Evolutionary conservation across 2,888 invertebrate genomes (phyloP), one percentile per base, ranked within the genome.

Genomic region (Pachydiplax longipennis): DNA sequence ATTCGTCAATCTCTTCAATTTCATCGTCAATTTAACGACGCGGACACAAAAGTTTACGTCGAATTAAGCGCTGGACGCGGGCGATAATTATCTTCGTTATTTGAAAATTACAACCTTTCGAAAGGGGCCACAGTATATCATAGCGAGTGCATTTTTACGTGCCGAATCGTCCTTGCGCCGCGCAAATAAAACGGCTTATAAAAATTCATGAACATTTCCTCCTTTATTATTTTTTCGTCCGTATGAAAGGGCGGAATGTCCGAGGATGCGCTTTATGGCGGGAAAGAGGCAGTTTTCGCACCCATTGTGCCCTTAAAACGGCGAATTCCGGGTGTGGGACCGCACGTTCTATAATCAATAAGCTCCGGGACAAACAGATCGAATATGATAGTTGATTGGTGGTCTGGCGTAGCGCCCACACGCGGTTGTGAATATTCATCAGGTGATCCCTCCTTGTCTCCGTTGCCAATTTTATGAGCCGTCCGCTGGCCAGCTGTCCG

Each of bases 301-400:
- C 65, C 61, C 37, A 61, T 87, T 87, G 87, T 61, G 10, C 87
- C 87, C 37, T n/a, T 35, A 65, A 87, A 40, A 61, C 61, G 87
- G 22, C 37, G 87, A 83, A 83, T 83, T 83, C 82, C 83, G 22
- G 58, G 35, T n/a, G 2, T 53, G 61, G 87, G 87, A 87, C 61
- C 87, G 22, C 87, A 87, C 87, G 87, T 37, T 65, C 61, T 61
- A 87, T 87, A 87, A 87, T 87, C 87, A 87, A 87, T 87, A 87
- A 87, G 37, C 61, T 58, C 87, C 13, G 87, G 37, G 35, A 37
- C 65, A 61, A 35, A 61, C 37, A 58, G 87, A 87, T 87, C 87
- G 87, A 87, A 87, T 83, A 53, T 83, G 82, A 83, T 87, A 87
- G 87, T 87, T 87, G 87, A 87, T 87, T 87, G 87, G 87, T 87